Conservation (phyloP, 2,113 vertebrate species). For the Uria lomvia region DNA sequence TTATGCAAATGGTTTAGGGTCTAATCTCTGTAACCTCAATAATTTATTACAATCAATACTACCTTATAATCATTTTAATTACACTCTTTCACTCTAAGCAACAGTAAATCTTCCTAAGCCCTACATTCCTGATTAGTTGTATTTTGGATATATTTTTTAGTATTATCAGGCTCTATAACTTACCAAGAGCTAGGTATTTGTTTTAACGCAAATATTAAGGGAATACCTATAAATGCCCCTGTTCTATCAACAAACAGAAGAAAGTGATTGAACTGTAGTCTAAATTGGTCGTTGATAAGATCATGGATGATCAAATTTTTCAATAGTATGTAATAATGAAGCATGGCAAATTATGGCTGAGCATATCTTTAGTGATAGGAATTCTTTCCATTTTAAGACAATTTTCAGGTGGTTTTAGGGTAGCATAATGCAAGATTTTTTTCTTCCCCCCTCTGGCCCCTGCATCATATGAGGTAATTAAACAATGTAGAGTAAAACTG, state of each 20-base stretch:
- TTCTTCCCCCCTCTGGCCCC: accelerated
- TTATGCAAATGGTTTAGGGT: not conserved
- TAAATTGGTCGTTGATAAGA: not conserved
- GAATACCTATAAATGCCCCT: not conserved
- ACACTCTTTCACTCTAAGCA: not conserved
- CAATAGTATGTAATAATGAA: not conserved
- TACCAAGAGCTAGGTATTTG: not conserved
- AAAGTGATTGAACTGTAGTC: not conserved
- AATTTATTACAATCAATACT: not conserved
- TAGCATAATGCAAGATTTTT: not conserved
- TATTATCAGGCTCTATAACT: not conserved
- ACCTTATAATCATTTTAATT: not conserved
- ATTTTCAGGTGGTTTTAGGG: not conserved
- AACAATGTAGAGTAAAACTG: not conserved
- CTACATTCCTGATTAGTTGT: not conserved
- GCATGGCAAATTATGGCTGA: not conserved
- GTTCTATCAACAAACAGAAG: not conserved
- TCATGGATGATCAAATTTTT: not conserved
- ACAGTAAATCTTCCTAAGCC: not conserved
- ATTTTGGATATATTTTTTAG: not conserved
- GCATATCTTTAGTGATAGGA: not conserved
- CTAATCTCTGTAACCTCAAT: not conserved
- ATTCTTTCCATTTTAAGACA: not conserved
- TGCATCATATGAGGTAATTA: not conserved
- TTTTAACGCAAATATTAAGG: not conserved